Percentiles rank a stretch among this genome's conserved stretches.
Conservation (phyloP, 1,140 invertebrate genomes). For the Euura saliciscinereae region DNA sequence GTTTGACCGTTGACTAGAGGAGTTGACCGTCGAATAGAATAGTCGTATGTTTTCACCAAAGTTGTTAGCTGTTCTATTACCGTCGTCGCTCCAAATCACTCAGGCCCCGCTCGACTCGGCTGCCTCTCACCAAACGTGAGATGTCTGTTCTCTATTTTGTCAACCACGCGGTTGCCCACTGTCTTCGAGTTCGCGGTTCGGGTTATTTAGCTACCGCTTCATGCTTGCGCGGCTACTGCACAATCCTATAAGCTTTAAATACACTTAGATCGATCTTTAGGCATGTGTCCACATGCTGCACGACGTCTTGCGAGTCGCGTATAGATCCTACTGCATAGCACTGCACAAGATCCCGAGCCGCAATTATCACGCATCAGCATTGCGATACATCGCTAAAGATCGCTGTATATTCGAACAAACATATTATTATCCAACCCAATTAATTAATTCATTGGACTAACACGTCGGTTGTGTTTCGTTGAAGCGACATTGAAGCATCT, state of each 20-base stretch:
- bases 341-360: no score
- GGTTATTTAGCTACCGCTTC: background rate
- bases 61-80: conserved; percentile 49
- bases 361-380: no score
- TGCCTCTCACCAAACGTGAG: conserved; percentile 18
- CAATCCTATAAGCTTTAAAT: background rate
- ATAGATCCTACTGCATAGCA: no score
- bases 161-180: background rate
- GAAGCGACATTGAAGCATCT: no score
- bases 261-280: background rate
- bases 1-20: background rate
- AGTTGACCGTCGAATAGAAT: conserved; percentile 19
- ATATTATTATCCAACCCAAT: no score
- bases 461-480: no score
- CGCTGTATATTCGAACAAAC: no score
- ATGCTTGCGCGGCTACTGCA: background rate
- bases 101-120: conserved; percentile 10
- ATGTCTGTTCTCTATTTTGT: conserved; percentile 7
- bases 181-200: background rate
- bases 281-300: no score
- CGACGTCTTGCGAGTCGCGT: no score
- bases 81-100: conserved; percentile 48
- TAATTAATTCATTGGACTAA: no score
- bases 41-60: conserved; percentile 45
- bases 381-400: no score